phyloP scores from a whole-genome alignment of 2,888 invertebrate genomes.

The Leptura quadrifasciata region DNA sequence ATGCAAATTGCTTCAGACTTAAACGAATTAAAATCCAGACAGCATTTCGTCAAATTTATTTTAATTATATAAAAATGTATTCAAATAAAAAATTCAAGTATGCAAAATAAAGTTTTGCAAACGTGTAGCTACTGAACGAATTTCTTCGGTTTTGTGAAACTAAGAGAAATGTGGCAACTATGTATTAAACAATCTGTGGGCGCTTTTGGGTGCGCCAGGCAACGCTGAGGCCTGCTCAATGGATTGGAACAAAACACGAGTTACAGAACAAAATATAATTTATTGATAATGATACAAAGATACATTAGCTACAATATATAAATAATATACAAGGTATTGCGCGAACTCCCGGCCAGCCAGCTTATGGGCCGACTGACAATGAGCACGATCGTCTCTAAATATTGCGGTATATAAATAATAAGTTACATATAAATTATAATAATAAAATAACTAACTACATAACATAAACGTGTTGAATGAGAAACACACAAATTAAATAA shows the following conservation, averaged over 20 bases:
- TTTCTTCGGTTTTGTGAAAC: neutral
- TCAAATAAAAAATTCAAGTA: too few species aligned
- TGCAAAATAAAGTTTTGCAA: too few species aligned
- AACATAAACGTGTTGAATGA: slow-evolving; percentile 74
- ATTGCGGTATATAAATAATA: slow-evolving; percentile 73
- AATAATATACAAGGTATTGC: slow-evolving; percentile 72
- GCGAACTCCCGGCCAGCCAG: slow-evolving; percentile 60
- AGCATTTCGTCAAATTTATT: too few species aligned
- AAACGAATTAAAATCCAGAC: too few species aligned
- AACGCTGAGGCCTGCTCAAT: slow-evolving; percentile 26
- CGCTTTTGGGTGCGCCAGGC: slow-evolving; percentile 31
- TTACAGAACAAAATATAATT: slow-evolving; percentile 74
- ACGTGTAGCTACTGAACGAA: too few species aligned
- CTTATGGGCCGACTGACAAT: slow-evolving; percentile 59
- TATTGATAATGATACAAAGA: slow-evolving; percentile 74
- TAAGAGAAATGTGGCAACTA: slow-evolving; percentile 5
- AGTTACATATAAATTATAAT: slow-evolving; percentile 75
- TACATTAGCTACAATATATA: slow-evolving; percentile 72
- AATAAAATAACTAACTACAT: slow-evolving; percentile 75
- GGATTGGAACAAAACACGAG: slow-evolving; percentile 38
- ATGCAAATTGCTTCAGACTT: too few species aligned
- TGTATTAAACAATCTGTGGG: neutral
- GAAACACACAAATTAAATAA: slow-evolving; percentile 74
- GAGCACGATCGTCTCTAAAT: slow-evolving; percentile 72
- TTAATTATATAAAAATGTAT: too few species aligned